Percentiles rank a stretch among this genome's conserved stretches.
phyloP scores from a whole-genome alignment of 2,888 invertebrate species.

The Sesamia inferens region DNA sequence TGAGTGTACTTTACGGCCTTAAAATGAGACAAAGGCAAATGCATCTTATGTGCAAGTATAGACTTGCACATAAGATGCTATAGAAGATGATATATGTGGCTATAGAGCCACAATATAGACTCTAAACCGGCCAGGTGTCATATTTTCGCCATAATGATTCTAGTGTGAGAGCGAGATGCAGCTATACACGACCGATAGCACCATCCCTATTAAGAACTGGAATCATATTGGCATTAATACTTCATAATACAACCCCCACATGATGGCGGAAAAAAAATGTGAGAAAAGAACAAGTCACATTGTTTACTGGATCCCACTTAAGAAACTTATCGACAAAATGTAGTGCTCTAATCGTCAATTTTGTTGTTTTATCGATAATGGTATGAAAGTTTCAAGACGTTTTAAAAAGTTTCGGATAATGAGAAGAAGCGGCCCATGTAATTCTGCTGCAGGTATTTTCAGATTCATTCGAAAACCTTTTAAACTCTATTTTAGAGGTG shows the following conservation, averaged over 20 bases:
- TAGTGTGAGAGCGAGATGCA: not conserved
- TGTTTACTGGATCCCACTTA: not conserved
- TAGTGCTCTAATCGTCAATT: slow-evolving; percentile 1
- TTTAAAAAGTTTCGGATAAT: not conserved
- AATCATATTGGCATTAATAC: not conserved
- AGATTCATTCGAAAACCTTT: not conserved
- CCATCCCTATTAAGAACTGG: not conserved
- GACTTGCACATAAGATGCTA: too few species aligned
- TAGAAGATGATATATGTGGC: too few species aligned
- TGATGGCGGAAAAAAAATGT: not conserved
- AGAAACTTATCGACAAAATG: not conserved
- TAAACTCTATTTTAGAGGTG: not conserved
- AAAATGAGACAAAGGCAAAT: not conserved
- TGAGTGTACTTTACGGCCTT: not conserved
- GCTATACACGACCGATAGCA: not conserved
- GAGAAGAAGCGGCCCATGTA: not conserved
- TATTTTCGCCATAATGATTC: not conserved
- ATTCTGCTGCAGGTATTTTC: not conserved
- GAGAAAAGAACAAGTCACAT: not conserved
- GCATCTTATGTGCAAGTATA: not conserved
- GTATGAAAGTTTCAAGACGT: not conserved
- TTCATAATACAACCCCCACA: not conserved
- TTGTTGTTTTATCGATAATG: not conserved
- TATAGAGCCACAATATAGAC: not conserved
- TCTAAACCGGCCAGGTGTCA: not conserved